Conservation (phyloP, 2,888 invertebrate species). For the Oscheius sp. region DNA sequence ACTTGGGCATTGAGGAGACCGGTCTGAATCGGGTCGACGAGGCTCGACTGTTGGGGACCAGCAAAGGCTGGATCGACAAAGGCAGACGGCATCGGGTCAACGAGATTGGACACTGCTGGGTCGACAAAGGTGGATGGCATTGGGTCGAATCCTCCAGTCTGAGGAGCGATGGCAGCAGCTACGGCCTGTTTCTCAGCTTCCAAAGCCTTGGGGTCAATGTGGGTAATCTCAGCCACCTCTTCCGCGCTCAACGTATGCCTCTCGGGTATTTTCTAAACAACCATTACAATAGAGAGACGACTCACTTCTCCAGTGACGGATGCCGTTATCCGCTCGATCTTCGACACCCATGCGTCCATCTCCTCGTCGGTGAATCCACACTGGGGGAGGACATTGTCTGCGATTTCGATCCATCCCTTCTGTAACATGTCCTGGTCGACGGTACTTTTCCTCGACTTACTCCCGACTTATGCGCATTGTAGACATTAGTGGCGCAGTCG, state of each 20-base stretch:
- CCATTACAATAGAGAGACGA: background rate
- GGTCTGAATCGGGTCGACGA: no score
- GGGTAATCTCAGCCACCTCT: background rate
- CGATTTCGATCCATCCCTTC: background rate
- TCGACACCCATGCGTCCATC: background rate
- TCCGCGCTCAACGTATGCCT: background rate
- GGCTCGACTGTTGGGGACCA: no score
- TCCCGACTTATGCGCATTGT: background rate
- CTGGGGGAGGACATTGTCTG: background rate
- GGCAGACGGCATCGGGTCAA: no score
- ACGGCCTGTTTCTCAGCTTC: background rate
- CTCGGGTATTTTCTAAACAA: background rate
- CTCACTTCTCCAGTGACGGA: background rate
- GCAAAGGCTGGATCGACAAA: no score
- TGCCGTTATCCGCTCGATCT: background rate
- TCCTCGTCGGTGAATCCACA: conserved; percentile 4
- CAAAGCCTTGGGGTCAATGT: background rate
- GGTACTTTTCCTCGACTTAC: background rate
- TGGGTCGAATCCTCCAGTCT: background rate
- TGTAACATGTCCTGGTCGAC: background rate
- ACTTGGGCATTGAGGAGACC: no score
- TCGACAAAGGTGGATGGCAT: no score
- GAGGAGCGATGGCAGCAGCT: background rate
- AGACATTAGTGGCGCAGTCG: background rate
- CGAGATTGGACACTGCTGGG: no score